Evolutionary conservation across 2,888 invertebrate genomes (phyloP).

Genomic region (Eudemis profundana): DNA sequence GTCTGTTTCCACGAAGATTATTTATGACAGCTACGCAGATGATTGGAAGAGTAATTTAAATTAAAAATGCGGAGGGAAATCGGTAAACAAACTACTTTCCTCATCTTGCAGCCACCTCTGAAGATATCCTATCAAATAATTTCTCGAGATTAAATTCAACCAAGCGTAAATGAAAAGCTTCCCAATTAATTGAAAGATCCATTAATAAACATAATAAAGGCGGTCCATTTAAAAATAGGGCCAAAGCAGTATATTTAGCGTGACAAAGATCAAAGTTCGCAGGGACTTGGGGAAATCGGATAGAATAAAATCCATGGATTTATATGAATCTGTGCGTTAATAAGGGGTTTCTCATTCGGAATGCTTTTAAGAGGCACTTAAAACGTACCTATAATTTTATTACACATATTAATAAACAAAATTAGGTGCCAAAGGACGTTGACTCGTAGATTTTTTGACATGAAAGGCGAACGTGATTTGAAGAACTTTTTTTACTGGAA

Average conservation of each 20-base stretch:
- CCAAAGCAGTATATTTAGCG: slow-evolving; percentile 3
- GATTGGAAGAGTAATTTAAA: slow-evolving; percentile 28
- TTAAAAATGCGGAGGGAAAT: slow-evolving; percentile 28
- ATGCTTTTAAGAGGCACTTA: background rate
- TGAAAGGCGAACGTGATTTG: slow-evolving; percentile 49
- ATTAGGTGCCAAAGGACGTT: slow-evolving; percentile 55
- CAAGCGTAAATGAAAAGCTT: slow-evolving; percentile 27
- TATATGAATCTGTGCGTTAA: background rate
- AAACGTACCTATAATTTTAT: slow-evolving; percentile 46
- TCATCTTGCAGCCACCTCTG: slow-evolving; percentile 7
- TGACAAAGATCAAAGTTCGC: slow-evolving; percentile 21
- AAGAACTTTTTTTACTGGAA: slow-evolving; percentile 56
- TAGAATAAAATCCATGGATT: slow-evolving; percentile 5
- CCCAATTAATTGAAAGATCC: slow-evolving; percentile 22
- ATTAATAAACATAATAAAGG: slow-evolving; percentile 31
- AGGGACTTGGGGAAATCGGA: background rate
- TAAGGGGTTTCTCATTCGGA: slow-evolving; percentile 6
- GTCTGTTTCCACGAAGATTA: slow-evolving; percentile 57
- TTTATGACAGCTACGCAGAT: slow-evolving; percentile 23
- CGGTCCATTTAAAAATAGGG: slow-evolving; percentile 18
- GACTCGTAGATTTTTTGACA: slow-evolving; percentile 60
- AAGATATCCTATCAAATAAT: slow-evolving; percentile 31
- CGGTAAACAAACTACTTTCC: slow-evolving; percentile 16
- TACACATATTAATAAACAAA: slow-evolving; percentile 59
- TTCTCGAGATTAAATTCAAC: slow-evolving; percentile 29